A percentile compares a stretch with the other conserved stretches of the same genome.
Conservation (phyloP, 53 echinoderm and acorn worm genomes). For the Mesocentrotus franciscanus region DNA sequence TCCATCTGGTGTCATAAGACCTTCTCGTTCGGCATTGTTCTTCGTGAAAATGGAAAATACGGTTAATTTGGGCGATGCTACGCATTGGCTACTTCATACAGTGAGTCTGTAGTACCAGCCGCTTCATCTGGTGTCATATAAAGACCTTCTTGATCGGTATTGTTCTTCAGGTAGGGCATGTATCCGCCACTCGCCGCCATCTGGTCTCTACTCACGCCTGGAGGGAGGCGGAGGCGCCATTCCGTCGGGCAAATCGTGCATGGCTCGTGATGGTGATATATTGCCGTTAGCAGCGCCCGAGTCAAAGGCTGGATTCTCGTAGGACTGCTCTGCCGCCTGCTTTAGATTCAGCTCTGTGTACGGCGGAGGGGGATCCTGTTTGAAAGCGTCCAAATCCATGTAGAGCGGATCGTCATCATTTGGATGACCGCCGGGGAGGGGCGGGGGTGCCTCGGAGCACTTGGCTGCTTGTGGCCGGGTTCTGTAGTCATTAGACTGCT, state of each 20-base stretch:
- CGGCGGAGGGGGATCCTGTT: conserved; percentile 58
- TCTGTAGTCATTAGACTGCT: conserved; percentile 52
- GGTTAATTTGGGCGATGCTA: background rate
- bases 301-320: conserved; percentile 54
- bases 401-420: conserved; percentile 69
- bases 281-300: background rate
- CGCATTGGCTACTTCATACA: conserved; percentile 62
- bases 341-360: conserved; percentile 52
- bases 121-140: conserved; percentile 62
- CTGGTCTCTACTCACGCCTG: conserved; percentile 41
- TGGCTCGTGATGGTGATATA: background rate
- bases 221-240: conserved; percentile 55
- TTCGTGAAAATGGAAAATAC: too few species aligned
- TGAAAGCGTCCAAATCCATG: conserved; percentile 71
- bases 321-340: background rate
- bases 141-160: conserved; percentile 4
- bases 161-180: conserved; percentile 66
- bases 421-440: conserved; percentile 59
- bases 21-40: too few species aligned
- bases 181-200: conserved; percentile 52
- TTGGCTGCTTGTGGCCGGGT: conserved; percentile 9
- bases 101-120: conserved; percentile 21
- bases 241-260: conserved; percentile 51
- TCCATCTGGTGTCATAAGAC: too few species aligned
- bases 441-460: conserved; percentile 57